Percentiles rank a stretch among this genome's conserved stretches.
These are phyloP conservation scores for Lottia gigantea DNA, from an alignment of 2,888 invertebrate species.

Conservation along the genomic window DNA sequence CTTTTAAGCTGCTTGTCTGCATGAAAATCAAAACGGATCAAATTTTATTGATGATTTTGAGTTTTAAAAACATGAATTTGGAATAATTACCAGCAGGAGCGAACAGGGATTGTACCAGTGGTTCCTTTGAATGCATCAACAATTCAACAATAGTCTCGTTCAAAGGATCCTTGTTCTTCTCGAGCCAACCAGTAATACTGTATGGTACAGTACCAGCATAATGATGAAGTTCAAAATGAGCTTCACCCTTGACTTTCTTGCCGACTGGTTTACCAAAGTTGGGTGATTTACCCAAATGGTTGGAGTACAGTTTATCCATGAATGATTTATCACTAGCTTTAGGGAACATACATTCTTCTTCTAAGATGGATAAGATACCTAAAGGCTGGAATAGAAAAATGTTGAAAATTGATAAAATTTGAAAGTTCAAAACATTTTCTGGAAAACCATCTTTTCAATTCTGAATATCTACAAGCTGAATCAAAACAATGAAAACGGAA, in stretches of 20 bases:
- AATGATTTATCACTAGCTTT: slow-evolving; percentile 99
- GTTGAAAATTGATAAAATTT: too few species aligned
- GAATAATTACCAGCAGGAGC: slow-evolving; percentile 2
- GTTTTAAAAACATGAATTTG: too few species aligned
- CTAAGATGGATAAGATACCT: slow-evolving; percentile 99
- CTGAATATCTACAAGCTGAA: too few species aligned
- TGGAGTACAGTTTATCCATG: slow-evolving; percentile 97
- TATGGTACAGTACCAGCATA: slow-evolving; percentile 98
- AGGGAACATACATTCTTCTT: slow-evolving; percentile 99
- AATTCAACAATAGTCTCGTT: slow-evolving; percentile 99
- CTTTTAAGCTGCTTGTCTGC: too few species aligned
- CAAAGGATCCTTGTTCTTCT: slow-evolving; percentile 99
- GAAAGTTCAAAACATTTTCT: too few species aligned
- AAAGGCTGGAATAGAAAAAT: slow-evolving; percentile 75
- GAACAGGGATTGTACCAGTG: slow-evolving; percentile 44
- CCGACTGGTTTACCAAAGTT: slow-evolving; percentile 57
- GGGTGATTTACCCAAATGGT: slow-evolving; percentile 91
- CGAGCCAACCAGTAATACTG: slow-evolving; percentile 98
- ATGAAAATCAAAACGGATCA: too few species aligned
- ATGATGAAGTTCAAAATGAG: slow-evolving; percentile 98
- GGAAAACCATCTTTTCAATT: too few species aligned
- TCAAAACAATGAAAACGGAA: too few species aligned
- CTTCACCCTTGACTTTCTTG: slow-evolving; percentile 94
- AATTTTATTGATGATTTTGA: too few species aligned
- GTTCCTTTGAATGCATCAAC: slow-evolving; percentile 81